Evolutionary conservation across 2,797 vertebrate genomes (phyloP).

Genomic region (Scolopax bukidnonensis): DNA sequence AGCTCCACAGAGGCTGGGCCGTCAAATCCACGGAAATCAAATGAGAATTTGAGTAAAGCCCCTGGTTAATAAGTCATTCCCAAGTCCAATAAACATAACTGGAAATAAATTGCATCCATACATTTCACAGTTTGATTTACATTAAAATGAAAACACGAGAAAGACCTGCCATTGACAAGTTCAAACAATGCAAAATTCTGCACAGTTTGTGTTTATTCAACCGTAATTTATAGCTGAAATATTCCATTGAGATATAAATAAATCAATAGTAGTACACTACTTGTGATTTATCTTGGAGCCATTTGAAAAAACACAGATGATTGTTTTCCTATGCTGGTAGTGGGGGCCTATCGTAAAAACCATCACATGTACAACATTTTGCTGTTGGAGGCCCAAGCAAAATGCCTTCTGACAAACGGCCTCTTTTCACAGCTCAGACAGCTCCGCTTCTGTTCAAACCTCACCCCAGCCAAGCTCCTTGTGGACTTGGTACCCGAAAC

Average conservation of each 20-base stretch:
- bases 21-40: slow-evolving; percentile 66
- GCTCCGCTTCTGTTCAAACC: slow-evolving; percentile 17
- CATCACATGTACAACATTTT: neutral
- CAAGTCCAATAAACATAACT: slow-evolving; percentile 65
- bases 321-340: slow-evolving; percentile 31
- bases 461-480: slow-evolving; percentile 19
- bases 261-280: slow-evolving; percentile 49
- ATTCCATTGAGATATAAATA: slow-evolving; percentile 62
- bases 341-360: slow-evolving; percentile 5
- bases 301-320: neutral
- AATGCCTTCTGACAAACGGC: slow-evolving; percentile 23
- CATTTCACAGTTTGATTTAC: slow-evolving; percentile 71
- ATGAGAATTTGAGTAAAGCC: slow-evolving; percentile 66
- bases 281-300: slow-evolving; percentile 49
- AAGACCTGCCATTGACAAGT: slow-evolving; percentile 49
- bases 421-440: slow-evolving; percentile 7
- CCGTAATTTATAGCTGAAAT: slow-evolving; percentile 20
- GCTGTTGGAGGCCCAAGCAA: neutral
- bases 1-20: slow-evolving; percentile 38
- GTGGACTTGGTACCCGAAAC: neutral
- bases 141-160: slow-evolving; percentile 48
- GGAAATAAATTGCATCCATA: slow-evolving; percentile 70
- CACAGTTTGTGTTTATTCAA: slow-evolving; percentile 62
- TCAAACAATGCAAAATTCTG: slow-evolving; percentile 58
- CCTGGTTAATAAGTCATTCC: slow-evolving; percentile 58